phyloP scores from a whole-genome alignment of 2,113 vertebrate genomes.

The Heterochromis multidens region DNA sequence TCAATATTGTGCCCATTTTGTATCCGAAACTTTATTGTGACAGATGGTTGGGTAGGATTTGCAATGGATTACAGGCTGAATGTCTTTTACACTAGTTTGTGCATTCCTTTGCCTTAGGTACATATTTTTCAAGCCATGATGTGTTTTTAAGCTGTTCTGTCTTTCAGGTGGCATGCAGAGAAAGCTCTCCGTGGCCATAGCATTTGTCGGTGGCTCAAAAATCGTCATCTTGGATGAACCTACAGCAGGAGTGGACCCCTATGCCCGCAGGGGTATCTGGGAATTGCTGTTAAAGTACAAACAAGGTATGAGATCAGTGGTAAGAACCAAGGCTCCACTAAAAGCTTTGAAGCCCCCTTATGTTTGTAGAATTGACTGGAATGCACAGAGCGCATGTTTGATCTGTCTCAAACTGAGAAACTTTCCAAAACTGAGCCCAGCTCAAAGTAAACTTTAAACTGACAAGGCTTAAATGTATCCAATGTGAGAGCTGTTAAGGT shows the following conservation, averaged over 20 bases:
- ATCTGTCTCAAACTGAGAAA: slow-evolving; percentile 1
- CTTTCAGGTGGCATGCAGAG: slow-evolving; percentile 94
- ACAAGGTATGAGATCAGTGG: slow-evolving; percentile 76
- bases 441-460: slow-evolving; percentile 18
- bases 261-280: slow-evolving; percentile 96
- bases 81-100: background rate
- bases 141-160: background rate
- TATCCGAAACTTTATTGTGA: slow-evolving; percentile 17
- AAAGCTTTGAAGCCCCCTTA: background rate
- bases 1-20: slow-evolving; percentile 3
- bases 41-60: background rate
- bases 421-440: background rate
- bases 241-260: slow-evolving; percentile 96
- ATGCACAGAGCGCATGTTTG: background rate
- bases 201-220: slow-evolving; percentile 93
- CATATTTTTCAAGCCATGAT: background rate
- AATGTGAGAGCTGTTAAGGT: background rate
- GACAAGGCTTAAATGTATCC: background rate
- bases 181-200: slow-evolving; percentile 95
- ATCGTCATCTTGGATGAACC: slow-evolving; percentile 96
- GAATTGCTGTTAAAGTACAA: slow-evolving; percentile 95
- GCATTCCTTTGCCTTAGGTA: background rate
- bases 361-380: background rate
- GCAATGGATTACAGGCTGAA: background rate
- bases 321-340: background rate